Conservation (phyloP, 2,888 invertebrate genomes). For the Dastarcus helophoroides region DNA sequence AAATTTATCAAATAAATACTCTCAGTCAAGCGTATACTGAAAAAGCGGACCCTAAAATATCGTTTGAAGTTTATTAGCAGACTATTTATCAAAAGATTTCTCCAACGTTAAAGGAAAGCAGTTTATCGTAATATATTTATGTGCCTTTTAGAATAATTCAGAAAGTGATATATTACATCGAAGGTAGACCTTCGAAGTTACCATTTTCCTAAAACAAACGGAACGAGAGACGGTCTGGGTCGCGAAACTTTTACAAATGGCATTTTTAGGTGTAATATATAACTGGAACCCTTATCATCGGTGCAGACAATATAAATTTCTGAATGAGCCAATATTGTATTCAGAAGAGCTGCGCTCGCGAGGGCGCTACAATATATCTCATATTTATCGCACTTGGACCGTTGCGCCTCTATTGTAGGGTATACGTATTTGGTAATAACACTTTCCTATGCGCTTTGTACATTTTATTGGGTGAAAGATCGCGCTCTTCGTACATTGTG, state of each 20-base stretch:
- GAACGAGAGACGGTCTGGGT: no score
- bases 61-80: no score
- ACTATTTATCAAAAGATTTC: no score
- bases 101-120: no score
- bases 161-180: no score
- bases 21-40: no score
- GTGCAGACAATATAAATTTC: slow-evolving; percentile 36
- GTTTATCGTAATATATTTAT: no score
- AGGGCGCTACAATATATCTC: slow-evolving; percentile 31
- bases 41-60: no score
- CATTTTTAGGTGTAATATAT: slow-evolving; percentile 34
- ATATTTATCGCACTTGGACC: slow-evolving; percentile 32
- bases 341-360: slow-evolving; percentile 22
- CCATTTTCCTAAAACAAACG: slow-evolving; percentile 16
- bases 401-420: slow-evolving; percentile 24
- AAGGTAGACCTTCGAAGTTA: no score
- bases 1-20: no score
- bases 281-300: slow-evolving; percentile 33
- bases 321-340: slow-evolving; percentile 34
- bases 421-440: slow-evolving; percentile 29
- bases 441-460: slow-evolving; percentile 34
- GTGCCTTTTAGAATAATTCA: no score
- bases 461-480: slow-evolving; percentile 32
- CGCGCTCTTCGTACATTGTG: slow-evolving; percentile 26
- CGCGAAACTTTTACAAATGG: slow-evolving; percentile 30